These are phyloP conservation scores for Tenthredo distinguenda DNA, from an alignment of 2,888 invertebrate genomes.

Conservation along the genomic window DNA sequence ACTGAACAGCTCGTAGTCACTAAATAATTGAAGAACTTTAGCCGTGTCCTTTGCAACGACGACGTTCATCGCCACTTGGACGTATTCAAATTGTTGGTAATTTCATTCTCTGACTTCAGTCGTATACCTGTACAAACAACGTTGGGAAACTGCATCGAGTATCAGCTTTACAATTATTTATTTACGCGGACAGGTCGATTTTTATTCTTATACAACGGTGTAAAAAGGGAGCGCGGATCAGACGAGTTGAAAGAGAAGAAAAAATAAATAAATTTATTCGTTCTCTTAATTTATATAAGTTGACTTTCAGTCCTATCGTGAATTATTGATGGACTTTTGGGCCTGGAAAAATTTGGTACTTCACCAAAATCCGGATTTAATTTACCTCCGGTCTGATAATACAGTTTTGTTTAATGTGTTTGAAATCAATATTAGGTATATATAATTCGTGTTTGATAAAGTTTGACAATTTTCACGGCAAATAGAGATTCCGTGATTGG, in stretches of 20 bases:
- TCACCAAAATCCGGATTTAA: background rate
- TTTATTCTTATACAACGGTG: background rate
- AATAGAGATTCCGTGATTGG: background rate
- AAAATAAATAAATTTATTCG: background rate
- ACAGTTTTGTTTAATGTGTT: background rate
- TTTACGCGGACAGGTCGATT: background rate
- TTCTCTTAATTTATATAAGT: background rate
- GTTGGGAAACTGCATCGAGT: background rate
- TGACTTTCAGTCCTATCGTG: background rate
- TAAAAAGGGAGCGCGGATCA: background rate
- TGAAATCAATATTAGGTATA: background rate
- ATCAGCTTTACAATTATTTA: background rate
- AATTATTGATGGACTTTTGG: background rate
- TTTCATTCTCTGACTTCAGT: background rate
- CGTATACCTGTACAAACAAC: background rate
- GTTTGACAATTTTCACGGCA: background rate
- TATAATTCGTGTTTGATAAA: background rate
- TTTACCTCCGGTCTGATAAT: background rate
- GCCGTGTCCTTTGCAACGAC: background rate
- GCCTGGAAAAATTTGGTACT: background rate
- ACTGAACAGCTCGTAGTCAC: conserved; percentile 6
- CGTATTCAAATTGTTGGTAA: conserved; percentile 5
- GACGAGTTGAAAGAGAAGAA: background rate
- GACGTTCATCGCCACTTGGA: conserved; percentile 27
- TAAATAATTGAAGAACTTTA: conserved; percentile 22